These are phyloP conservation scores for Sibirionetta formosa DNA, from an alignment of 2,797 vertebrate species.

Conservation along the genomic window DNA sequence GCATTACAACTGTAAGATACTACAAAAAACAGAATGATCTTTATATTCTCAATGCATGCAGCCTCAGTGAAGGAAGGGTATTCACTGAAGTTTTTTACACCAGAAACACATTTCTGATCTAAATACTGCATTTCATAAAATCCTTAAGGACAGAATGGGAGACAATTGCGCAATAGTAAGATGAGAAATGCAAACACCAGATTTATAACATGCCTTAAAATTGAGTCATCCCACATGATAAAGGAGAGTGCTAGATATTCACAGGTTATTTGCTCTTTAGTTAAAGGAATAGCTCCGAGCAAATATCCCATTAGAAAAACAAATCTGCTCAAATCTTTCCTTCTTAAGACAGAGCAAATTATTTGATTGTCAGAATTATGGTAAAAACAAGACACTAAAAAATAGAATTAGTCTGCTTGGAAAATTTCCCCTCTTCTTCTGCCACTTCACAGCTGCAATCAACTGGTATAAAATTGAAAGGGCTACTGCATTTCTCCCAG, in stretches of 20 bases:
- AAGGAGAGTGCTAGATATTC: not conserved
- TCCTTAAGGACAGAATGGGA: not conserved
- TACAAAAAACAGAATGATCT: not conserved
- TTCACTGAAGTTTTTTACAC: not conserved
- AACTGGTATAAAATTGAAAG: not conserved
- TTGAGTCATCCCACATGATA: not conserved
- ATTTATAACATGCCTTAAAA: not conserved
- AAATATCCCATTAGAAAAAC: not conserved
- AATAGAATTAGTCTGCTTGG: not conserved
- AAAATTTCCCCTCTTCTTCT: not conserved
- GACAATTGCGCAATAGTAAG: not conserved
- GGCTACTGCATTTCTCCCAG: not conserved
- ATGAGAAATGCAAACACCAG: not conserved
- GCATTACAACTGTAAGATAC: not conserved
- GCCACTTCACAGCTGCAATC: not conserved
- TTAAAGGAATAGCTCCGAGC: not conserved
- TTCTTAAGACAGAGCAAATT: not conserved
- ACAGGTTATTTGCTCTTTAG: not conserved
- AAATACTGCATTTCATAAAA: not conserved
- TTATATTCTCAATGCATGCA: not conserved
- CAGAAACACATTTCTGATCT: not conserved
- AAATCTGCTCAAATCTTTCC: not conserved
- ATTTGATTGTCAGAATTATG: not conserved
- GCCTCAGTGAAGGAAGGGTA: not conserved
- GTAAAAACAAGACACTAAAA: not conserved